Conservation (phyloP, 2,888 invertebrate species). For the Periphyllus acericola region DNA sequence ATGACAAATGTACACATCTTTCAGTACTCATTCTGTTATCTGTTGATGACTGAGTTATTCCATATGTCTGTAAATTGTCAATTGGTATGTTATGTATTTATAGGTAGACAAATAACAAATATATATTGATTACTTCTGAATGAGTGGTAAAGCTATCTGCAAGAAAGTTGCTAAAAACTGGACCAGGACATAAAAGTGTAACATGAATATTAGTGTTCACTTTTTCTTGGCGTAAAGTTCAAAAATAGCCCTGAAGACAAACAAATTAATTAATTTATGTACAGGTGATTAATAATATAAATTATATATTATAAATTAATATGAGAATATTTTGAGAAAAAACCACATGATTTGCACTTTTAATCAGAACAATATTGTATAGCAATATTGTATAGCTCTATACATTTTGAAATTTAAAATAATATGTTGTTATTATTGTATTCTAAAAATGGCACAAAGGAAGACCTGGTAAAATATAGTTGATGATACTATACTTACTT, state of each 20-base stretch:
- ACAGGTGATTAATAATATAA: background rate
- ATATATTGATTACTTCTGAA: conserved; percentile 68
- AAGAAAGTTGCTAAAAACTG: conserved; percentile 77
- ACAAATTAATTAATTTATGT: background rate
- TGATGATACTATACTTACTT: too few relatives aligned
- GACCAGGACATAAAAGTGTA: conserved; percentile 81
- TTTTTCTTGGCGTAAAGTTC: conserved; percentile 74
- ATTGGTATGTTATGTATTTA: conserved; percentile 8
- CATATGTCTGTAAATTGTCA: conserved; percentile 66
- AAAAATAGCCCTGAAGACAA: conserved; percentile 76
- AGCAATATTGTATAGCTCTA: too few relatives aligned
- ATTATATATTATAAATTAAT: too few relatives aligned
- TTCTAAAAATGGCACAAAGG: too few relatives aligned
- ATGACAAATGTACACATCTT: conserved; percentile 69
- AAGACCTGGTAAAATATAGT: too few relatives aligned
- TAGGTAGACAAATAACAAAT: background rate
- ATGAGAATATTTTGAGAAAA: too few relatives aligned
- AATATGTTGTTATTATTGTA: too few relatives aligned
- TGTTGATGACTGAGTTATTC: conserved; percentile 65
- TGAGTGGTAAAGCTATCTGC: conserved; percentile 76
- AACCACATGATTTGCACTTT: too few relatives aligned
- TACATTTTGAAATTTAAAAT: too few relatives aligned
- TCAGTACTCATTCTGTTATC: conserved; percentile 69
- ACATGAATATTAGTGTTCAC: conserved; percentile 72
- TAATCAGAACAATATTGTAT: too few relatives aligned